Evolutionary conservation across 2,888 invertebrate genomes (phyloP).

Genomic region (Unio delphinus): DNA sequence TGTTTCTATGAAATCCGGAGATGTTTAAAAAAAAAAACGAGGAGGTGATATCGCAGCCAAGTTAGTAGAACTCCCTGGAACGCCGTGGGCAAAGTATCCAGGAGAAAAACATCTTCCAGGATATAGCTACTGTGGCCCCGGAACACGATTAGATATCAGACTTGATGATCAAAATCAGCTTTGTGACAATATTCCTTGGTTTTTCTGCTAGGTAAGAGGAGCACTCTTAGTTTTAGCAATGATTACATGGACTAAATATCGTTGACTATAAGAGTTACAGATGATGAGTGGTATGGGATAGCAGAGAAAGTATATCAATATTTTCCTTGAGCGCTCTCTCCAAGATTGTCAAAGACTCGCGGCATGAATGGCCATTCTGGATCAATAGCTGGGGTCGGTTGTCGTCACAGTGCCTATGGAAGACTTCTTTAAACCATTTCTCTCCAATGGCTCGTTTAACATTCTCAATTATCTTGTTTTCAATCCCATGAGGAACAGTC

Average conservation of each 20-base stretch:
- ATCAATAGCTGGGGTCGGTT: slow-evolving; percentile 2
- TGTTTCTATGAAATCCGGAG: too few species aligned
- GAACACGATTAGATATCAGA: too few species aligned
- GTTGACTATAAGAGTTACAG: background rate
- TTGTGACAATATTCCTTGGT: background rate
- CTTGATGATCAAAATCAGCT: too few species aligned
- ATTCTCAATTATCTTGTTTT: too few species aligned
- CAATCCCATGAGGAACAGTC: too few species aligned
- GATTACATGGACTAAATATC: background rate
- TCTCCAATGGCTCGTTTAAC: too few species aligned
- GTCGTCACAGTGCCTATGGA: slow-evolving; percentile 1
- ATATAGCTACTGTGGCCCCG: too few species aligned
- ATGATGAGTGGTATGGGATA: background rate
- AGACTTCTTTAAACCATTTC: slow-evolving; percentile 5
- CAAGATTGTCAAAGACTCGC: background rate
- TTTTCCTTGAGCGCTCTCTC: background rate
- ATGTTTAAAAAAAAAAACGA: too few species aligned
- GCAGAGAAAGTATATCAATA: slow-evolving; percentile 1
- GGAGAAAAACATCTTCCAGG: too few species aligned
- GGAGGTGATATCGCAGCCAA: too few species aligned
- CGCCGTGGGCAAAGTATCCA: too few species aligned
- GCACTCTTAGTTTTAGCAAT: background rate
- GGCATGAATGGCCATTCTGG: background rate
- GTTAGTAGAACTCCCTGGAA: too few species aligned
- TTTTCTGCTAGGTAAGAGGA: background rate